Evolutionary conservation across 2,888 invertebrate genomes (phyloP).

Genomic region (Eustalomyia histrio): DNA sequence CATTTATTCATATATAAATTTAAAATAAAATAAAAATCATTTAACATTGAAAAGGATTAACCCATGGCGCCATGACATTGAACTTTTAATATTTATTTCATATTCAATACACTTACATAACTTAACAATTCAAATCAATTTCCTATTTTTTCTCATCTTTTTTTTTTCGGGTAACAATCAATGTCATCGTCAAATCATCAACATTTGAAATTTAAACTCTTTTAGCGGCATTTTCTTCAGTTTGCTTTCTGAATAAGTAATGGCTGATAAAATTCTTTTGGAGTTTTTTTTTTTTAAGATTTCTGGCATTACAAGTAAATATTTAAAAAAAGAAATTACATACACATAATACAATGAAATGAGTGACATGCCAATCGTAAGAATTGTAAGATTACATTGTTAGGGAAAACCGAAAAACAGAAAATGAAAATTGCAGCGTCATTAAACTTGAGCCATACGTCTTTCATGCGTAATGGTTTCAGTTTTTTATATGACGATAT

Average conservation of each 20-base stretch:
- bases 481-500: constrained; percentile 21
- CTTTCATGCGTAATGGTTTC: constrained; percentile 57
- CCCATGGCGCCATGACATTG: constrained; percentile 59
- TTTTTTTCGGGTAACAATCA: constrained; percentile 52
- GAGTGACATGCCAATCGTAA: constrained; percentile 64
- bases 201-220: constrained; percentile 60
- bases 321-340: constrained; percentile 13
- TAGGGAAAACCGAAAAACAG: constrained; percentile 31
- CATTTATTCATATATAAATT: constrained; percentile 25
- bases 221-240: constrained; percentile 52
- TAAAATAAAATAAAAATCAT: constrained; percentile 13
- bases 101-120: constrained; percentile 46
- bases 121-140: constrained; percentile 59
- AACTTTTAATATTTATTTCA: constrained; percentile 44
- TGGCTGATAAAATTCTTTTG: constrained; percentile 32
- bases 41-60: constrained; percentile 53
- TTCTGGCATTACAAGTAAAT: constrained; percentile 59
- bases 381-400: constrained; percentile 58
- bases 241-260: constrained; percentile 17
- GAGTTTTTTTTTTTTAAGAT: constrained; percentile 31
- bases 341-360: constrained; percentile 46
- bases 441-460: constrained; percentile 51
- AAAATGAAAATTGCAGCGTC: constrained; percentile 58
- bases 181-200: constrained; percentile 66
- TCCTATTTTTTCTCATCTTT: constrained; percentile 32